Evolutionary conservation across 2,888 invertebrate species (phyloP).

Genomic region (Pegoplata infirma): DNA sequence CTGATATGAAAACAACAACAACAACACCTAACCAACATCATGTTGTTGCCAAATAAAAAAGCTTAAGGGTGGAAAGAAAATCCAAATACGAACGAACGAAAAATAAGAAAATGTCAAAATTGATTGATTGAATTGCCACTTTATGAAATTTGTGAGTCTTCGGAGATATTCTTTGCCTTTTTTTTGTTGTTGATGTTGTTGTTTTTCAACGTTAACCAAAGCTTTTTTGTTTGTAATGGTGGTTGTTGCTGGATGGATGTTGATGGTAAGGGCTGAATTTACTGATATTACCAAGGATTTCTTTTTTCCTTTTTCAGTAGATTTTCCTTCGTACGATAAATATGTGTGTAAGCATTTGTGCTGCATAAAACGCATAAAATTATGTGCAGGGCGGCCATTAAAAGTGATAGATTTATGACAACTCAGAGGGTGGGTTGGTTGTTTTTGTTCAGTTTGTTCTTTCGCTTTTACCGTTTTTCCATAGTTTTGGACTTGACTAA

Average conservation of each 20-base stretch:
- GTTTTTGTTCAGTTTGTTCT: no score
- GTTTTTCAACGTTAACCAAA: no score
- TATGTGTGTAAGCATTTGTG: constrained; percentile 52
- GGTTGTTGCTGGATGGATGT: constrained; percentile 44
- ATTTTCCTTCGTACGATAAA: not conserved
- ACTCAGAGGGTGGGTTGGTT: constrained; percentile 60
- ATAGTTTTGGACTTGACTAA: constrained; percentile 58
- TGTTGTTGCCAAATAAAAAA: constrained; percentile 27
- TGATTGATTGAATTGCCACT: constrained; percentile 77
- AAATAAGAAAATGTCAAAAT: constrained; percentile 72
- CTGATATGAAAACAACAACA: constrained; percentile 38
- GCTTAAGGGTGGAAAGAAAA: constrained; percentile 56
- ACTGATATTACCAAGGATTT: constrained; percentile 56
- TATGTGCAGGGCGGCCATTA: constrained; percentile 76
- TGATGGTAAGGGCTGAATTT: constrained; percentile 58
- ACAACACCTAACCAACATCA: constrained; percentile 5
- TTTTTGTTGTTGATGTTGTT: no score
- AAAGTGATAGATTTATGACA: constrained; percentile 77
- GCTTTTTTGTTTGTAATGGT: constrained; percentile 46
- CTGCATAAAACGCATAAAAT: constrained; percentile 75
- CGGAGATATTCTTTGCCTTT: constrained; percentile 68
- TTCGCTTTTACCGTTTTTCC: constrained; percentile 28
- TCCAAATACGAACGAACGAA: constrained; percentile 40
- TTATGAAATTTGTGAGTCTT: constrained; percentile 77
- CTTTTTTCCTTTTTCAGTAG: not conserved